Evolutionary conservation across 2,113 vertebrate species (phyloP).

Genomic region (Cynocephalus volans): DNA sequence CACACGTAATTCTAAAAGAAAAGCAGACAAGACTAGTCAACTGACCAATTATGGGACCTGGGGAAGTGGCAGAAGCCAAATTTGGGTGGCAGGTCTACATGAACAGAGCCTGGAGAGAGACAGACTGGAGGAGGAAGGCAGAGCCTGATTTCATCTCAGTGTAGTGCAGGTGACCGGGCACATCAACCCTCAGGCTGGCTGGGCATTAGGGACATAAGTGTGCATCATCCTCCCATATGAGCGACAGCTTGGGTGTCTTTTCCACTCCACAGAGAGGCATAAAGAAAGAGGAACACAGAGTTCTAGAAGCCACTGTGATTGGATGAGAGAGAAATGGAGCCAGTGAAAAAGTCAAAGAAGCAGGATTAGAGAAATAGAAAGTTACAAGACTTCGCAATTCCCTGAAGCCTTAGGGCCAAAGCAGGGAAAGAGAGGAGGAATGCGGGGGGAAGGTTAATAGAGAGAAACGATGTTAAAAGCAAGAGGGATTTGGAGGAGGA

Average conservation of each 20-base stretch:
- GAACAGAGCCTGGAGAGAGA: neutral
- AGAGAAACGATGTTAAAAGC: neutral
- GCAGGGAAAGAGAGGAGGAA: neutral
- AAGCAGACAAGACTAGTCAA: neutral
- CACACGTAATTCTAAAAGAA: neutral
- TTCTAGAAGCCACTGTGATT: neutral
- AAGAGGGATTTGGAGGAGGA: neutral
- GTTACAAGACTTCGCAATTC: too few relatives aligned
- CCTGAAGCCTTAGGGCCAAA: neutral
- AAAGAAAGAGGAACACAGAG: neutral
- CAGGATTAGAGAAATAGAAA: neutral
- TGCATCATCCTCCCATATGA: rapidly evolving
- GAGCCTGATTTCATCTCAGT: rapidly evolving
- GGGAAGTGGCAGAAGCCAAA: neutral
- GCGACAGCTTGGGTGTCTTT: neutral
- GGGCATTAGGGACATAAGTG: neutral
- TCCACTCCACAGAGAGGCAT: neutral
- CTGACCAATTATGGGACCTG: neutral
- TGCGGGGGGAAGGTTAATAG: rapidly evolving
- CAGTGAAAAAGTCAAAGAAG: neutral
- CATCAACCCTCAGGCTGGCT: neutral
- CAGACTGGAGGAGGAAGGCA: neutral
- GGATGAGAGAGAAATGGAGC: neutral
- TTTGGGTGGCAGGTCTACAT: neutral
- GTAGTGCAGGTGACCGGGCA: rapidly evolving